Evolutionary conservation across 2,113 vertebrate species (phyloP).

Genomic region (Lota lota): DNA sequence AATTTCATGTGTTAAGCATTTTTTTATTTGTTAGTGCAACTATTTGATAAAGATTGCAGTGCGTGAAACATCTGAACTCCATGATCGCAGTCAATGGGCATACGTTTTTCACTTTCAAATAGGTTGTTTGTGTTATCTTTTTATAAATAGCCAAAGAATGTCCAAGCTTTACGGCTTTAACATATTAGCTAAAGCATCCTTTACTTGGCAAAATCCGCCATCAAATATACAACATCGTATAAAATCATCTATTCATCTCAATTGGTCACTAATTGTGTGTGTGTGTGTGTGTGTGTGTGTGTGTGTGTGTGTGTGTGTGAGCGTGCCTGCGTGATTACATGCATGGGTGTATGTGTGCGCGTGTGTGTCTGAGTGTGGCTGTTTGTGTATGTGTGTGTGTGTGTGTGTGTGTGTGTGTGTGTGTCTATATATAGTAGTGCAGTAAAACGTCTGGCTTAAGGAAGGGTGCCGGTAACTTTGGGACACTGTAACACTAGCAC

Average conservation of each 20-base stretch:
- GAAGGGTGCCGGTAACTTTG: conserved; percentile 1
- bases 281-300: neutral
- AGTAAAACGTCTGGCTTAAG: conserved; percentile 44
- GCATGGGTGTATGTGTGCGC: neutral
- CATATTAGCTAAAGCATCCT: too few relatives aligned
- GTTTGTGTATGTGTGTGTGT: neutral
- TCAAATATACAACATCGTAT: too few relatives aligned
- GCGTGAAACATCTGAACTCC: too few relatives aligned
- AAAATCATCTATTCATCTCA: too few relatives aligned
- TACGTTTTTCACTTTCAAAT: too few relatives aligned
- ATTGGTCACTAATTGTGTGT: too few relatives aligned
- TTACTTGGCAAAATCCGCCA: too few relatives aligned
- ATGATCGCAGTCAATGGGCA: too few relatives aligned
- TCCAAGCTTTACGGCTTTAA: too few relatives aligned
- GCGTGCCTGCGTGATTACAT: neutral
- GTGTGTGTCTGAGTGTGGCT: neutral
- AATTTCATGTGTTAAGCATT: neutral
- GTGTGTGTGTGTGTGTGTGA: conserved; percentile 6
- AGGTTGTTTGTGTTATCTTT: too few relatives aligned
- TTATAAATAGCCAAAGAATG: too few relatives aligned
- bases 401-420: neutral
- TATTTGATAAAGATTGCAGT: too few relatives aligned
- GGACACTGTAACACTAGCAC: conserved; percentile 19
- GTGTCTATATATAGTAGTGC: conserved; percentile 59
- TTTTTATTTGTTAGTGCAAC: neutral